Conservation (phyloP, 2,113 vertebrate species). For the Petrocephalus microphthalmus region DNA sequence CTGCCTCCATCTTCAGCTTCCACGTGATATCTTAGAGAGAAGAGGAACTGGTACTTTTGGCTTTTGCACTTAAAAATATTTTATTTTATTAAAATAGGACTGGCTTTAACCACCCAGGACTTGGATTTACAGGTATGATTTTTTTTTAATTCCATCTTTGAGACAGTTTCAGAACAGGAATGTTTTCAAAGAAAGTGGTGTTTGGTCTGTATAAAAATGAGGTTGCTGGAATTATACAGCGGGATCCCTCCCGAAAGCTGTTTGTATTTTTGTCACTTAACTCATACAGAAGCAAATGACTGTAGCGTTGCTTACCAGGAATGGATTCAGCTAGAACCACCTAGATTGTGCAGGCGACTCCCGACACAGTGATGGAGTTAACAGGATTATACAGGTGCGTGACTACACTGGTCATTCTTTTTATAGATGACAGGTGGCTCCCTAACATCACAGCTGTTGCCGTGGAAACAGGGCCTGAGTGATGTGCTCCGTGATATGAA, state of each 20-base stretch:
- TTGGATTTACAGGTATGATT: no score
- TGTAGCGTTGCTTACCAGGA: background rate
- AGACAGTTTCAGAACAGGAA: background rate
- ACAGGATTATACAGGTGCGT: background rate
- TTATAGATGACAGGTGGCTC: background rate
- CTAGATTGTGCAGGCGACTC: background rate
- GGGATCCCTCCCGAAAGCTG: background rate
- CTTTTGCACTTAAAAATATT: background rate
- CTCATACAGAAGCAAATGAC: background rate
- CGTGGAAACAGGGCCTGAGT: background rate
- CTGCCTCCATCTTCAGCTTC: background rate
- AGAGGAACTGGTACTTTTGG: background rate
- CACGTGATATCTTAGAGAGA: background rate
- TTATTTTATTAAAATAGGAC: background rate
- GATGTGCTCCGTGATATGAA: background rate
- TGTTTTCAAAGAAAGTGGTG: background rate
- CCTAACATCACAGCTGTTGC: background rate
- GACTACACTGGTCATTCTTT: background rate
- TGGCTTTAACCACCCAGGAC: background rate
- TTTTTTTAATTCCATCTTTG: background rate
- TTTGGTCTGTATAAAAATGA: background rate
- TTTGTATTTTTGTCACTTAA: background rate
- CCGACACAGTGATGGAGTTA: background rate
- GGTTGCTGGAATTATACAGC: background rate
- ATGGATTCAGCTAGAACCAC: background rate